phyloP scores from a whole-genome alignment of 35 echinoderm and acorn worm genomes.

The Acanthaster planci region DNA sequence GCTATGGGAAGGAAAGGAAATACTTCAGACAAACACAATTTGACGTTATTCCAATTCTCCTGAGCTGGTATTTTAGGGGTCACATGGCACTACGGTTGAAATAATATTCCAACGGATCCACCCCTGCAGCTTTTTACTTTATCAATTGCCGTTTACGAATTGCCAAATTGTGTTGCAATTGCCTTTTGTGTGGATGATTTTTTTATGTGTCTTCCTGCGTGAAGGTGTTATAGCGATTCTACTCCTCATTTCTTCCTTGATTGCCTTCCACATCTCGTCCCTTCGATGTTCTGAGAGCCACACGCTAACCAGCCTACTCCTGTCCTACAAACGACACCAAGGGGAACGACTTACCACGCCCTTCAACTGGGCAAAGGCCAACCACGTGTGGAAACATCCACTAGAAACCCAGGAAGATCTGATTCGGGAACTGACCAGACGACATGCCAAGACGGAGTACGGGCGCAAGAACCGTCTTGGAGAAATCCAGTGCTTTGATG shows the following conservation, averaged over 20 bases:
- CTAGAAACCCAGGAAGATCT: slow-evolving; percentile 45
- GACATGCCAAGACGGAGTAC: slow-evolving; percentile 62
- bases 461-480: slow-evolving; percentile 52
- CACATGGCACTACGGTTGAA: too few species aligned
- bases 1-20: too few species aligned
- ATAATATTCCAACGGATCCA: too few species aligned
- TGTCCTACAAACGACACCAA: background rate
- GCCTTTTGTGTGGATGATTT: too few species aligned
- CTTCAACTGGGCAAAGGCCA: background rate
- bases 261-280: background rate
- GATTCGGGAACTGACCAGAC: slow-evolving; percentile 18
- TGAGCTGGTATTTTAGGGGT: too few species aligned
- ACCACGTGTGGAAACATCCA: background rate
- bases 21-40: too few species aligned
- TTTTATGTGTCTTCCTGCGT: too few species aligned
- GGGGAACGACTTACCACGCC: background rate
- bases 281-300: slow-evolving; percentile 7
- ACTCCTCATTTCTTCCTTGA: background rate
- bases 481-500: slow-evolving; percentile 30
- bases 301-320: background rate
- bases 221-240: background rate
- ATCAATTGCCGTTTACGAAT: too few species aligned
- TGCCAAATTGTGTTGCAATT: too few species aligned
- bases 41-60: too few species aligned
- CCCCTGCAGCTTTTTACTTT: too few species aligned